Percentiles rank a stretch among this genome's conserved stretches.
phyloP scores from a whole-genome alignment of 1,140 invertebrate genomes.

The Lasaia peninsularis region DNA sequence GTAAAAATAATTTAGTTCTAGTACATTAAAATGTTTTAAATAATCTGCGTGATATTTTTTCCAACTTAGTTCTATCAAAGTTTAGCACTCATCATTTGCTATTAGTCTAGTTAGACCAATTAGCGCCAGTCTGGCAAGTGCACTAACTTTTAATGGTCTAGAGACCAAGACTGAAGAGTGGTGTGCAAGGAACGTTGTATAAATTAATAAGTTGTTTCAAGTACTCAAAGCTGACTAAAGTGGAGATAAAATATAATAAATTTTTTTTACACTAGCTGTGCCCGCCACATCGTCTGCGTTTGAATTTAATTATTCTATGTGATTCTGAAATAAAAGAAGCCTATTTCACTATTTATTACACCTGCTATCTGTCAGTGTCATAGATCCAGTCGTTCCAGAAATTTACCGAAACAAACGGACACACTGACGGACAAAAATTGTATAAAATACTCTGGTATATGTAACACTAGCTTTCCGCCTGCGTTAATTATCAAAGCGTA shows the following conservation, averaged over 20 bases:
- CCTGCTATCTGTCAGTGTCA: too few species aligned
- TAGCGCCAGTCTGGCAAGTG: not conserved
- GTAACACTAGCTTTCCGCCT: too few species aligned
- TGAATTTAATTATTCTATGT: too few species aligned
- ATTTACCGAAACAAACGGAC: too few species aligned
- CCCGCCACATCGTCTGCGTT: too few species aligned
- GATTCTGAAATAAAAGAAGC: too few species aligned
- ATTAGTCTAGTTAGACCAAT: not conserved
- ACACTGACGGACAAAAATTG: too few species aligned
- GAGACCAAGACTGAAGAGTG: not conserved
- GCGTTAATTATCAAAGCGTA: too few species aligned
- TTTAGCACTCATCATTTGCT: not conserved
- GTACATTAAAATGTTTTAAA: not conserved
- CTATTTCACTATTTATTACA: too few species aligned
- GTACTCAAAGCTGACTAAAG: not conserved
- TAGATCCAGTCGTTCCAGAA: too few species aligned
- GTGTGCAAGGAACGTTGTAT: not conserved
- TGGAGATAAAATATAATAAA: not conserved
- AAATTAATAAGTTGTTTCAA: conserved; percentile 1
- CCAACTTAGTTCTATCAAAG: not conserved
- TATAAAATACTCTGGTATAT: too few species aligned
- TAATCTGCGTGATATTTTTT: not conserved
- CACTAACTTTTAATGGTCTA: conserved; percentile 4
- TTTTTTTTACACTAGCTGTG: not conserved
- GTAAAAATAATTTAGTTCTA: too few species aligned